Base-by-base conservation (phyloP, 2,113 vertebrate genomes). In the Chloropsis hardwickii region DNA sequence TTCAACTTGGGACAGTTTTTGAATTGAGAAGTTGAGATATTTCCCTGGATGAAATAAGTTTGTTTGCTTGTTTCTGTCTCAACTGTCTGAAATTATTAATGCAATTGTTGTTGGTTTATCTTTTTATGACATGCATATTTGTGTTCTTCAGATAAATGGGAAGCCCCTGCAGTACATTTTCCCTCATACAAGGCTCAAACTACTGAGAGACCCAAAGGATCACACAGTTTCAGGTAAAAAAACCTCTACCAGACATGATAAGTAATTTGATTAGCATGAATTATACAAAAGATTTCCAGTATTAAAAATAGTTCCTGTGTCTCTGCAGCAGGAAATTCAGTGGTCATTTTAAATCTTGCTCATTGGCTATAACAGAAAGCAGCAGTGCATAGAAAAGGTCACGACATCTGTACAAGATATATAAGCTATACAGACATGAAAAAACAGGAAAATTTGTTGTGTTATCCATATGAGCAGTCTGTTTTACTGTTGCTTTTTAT, bases 211-310 rank as follows among this genome's bases (percentile, higher is more conserved):
- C 97, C 98, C 98, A 13, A 99, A 98, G 97, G 99, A 99, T 97
- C 98, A 98, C 97, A 99, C 99, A 24, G 98, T 99, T 87, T 99
- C 99, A 99, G 99, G 99, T 99, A 98, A 97, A 96, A 79, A 40
- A 28, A 4, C 8, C 15, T 88, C 12, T 81, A n/a, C 0, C 0
- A 50, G 31, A 48, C 37, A 47, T 39, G 18, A 27, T 57, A 61
- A 56, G 33, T 76, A 42, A 84, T 85, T 90, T 71, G 33, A 69
- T 88, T 80, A 76, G 37, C 73, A 56, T 93, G 74, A 84, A 61
- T n/a, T 37, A 57, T 80, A 10, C 29, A 70, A 88, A 87, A 77
- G 4, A 28, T 66, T 81, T 94, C 50, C 33, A 74, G 10, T 78
- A 33, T 85, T 92, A 54, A 86, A 76, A 56, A 86, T 58, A 44